phyloP scores from a whole-genome alignment of 2,797 vertebrate genomes.

The Pteropus rufus region DNA sequence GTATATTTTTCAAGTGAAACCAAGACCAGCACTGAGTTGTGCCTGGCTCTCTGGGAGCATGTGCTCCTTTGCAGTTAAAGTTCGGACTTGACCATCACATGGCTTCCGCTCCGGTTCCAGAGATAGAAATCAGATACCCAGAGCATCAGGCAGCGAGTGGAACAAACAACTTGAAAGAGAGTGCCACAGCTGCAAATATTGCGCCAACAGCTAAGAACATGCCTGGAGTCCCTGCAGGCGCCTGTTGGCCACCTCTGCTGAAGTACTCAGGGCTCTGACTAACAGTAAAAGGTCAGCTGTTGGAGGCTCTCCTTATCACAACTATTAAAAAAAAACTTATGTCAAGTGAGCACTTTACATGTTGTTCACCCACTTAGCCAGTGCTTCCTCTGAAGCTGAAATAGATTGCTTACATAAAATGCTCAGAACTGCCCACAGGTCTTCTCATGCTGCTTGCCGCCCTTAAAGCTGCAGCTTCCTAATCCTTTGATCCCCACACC shows the following conservation, averaged over 20 bases:
- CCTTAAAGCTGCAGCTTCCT: neutral
- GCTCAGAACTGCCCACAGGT: neutral
- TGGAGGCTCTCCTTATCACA: constrained; percentile 45
- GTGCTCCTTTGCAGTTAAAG: neutral
- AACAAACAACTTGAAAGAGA: neutral
- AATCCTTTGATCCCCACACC: constrained; percentile 60
- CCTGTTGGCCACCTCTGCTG: neutral
- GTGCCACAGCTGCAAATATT: neutral
- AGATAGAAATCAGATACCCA: neutral
- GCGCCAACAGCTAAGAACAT: neutral
- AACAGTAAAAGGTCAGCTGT: constrained; percentile 45
- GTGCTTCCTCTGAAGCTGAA: constrained; percentile 39
- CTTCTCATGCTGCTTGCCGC: neutral
- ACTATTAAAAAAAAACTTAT: constrained; percentile 49
- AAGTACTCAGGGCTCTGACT: neutral
- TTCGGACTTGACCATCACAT: neutral
- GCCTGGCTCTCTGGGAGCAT: neutral
- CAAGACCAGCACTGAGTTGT: neutral
- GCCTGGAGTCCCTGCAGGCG: neutral
- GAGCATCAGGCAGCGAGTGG: neutral
- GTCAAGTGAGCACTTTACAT: constrained; percentile 72
- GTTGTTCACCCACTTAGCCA: constrained; percentile 56
- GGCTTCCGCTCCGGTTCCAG: neutral
- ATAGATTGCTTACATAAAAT: constrained; percentile 65
- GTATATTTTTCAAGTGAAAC: neutral